These are phyloP conservation scores for Cisticola juncidis DNA, from an alignment of 2,113 vertebrate species.

Conservation along the genomic window DNA sequence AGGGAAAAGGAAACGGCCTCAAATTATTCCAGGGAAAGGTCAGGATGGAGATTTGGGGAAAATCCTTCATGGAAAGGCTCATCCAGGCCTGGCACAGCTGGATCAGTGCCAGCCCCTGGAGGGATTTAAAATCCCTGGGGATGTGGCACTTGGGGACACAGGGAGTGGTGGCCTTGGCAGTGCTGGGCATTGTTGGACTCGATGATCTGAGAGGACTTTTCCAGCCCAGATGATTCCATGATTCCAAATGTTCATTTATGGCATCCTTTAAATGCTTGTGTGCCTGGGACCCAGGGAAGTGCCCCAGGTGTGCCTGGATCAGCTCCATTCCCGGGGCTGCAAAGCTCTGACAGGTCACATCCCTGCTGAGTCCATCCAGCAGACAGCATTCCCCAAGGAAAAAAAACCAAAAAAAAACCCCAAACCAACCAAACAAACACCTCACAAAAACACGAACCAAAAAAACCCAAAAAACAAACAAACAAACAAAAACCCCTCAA, in stretches of 20 bases:
- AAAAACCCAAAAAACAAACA: too few relatives aligned
- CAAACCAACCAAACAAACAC: too few relatives aligned
- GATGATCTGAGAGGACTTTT: not conserved
- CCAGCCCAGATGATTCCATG: not conserved
- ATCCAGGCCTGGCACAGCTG: not conserved
- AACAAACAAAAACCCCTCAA: too few relatives aligned
- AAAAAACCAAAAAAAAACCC: not conserved
- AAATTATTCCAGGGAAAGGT: not conserved
- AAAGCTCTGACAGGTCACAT: accelerated
- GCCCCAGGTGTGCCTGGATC: not conserved
- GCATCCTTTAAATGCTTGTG: not conserved
- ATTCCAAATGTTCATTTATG: not conserved
- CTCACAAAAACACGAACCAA: too few relatives aligned
- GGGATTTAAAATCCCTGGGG: not conserved
- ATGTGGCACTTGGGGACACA: not conserved
- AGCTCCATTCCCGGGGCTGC: not conserved
- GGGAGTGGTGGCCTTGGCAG: not conserved
- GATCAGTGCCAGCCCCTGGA: accelerated
- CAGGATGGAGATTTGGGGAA: not conserved
- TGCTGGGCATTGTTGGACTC: not conserved
- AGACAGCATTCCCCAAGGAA: not conserved
- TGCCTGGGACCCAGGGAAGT: not conserved
- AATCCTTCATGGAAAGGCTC: not conserved
- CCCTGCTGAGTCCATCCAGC: not conserved
- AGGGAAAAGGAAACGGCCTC: not conserved